These are phyloP conservation scores for Pangasius krempfi DNA, from an alignment of 2,797 vertebrate genomes.

Conservation along the genomic window DNA sequence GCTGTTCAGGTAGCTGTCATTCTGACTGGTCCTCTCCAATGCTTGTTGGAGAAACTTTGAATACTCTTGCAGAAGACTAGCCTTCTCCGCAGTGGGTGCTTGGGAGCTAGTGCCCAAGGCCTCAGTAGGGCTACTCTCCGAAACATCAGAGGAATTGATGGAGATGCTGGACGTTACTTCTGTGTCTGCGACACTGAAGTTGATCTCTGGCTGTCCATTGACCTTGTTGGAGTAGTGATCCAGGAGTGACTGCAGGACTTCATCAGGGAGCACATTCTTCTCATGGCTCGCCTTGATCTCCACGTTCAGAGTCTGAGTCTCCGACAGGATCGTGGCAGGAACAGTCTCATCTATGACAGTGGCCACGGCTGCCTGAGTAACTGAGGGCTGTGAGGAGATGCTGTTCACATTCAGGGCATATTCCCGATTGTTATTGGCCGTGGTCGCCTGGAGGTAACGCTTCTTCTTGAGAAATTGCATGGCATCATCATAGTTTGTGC, in stretches of 20 bases:
- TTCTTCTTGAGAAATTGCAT: constrained; percentile 99
- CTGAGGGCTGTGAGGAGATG: constrained; percentile 89
- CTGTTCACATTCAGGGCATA: constrained; percentile 89
- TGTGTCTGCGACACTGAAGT: constrained; percentile 92
- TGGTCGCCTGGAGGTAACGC: constrained; percentile 92
- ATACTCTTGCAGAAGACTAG: constrained; percentile 97
- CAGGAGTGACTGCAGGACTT: constrained; percentile 95
- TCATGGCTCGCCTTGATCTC: constrained; percentile 92
- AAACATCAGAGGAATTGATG: constrained; percentile 93
- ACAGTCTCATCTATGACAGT: constrained; percentile 91
- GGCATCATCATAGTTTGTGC: constrained; percentile 96
- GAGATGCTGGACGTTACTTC: constrained; percentile 98
- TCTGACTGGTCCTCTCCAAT: constrained; percentile 99
- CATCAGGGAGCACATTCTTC: constrained; percentile 95
- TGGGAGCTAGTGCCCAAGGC: constrained; percentile 82
- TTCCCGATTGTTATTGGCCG: constrained; percentile 85
- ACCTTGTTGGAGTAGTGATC: constrained; percentile 98
- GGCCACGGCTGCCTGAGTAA: constrained; percentile 88
- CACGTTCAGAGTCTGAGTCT: constrained; percentile 86
- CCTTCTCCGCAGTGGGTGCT: constrained; percentile 90
- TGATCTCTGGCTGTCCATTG: constrained; percentile 95
- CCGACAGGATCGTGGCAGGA: constrained; percentile 86
- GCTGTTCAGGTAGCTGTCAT: constrained; percentile 97
- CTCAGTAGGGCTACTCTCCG: constrained; percentile 86
- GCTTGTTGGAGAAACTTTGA: constrained; percentile 99